Base-by-base conservation (phyloP, 2,888 invertebrate species). In the Apoderus coryli region DNA sequence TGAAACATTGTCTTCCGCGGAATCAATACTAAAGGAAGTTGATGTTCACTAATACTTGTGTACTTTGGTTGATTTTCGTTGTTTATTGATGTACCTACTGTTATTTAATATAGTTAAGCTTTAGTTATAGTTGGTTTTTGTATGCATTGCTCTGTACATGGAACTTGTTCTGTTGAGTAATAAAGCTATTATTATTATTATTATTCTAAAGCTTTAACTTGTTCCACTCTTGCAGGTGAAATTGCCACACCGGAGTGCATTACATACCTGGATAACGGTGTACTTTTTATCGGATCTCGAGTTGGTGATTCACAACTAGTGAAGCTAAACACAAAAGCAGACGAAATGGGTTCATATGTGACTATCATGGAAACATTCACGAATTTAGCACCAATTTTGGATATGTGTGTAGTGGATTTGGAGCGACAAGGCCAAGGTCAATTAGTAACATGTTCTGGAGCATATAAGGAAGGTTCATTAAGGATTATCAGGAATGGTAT, bases 401-500 rank as follows among this genome's bases (percentile, higher is more conserved):
- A 96, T 56, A 93, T 96, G 84, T 88, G 90, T 41, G 88, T 96
- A 2, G 95, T 95, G 2, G 95, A 96, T 61, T 66, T 95, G 38
- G 95, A 96, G 59, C 64, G 88, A 10, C 93, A 93, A 56, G 96
- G 96, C 0, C 96, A 98, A 62, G 93, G 92, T 9, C 93, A 93
- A 56, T 74, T 98, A 39, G 90, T 98, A 24, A 98, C 98, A 0
- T 98, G 96, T 53, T 96, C 96, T 0, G 96, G 88, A 6, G 85
- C 86, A 3, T 93, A 81, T 56, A 98, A 96, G 59, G 95, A 96
- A 64, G 98, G 98, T 1, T 93, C 95, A 0, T 62, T 99, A 16
- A 70, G 96, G 31, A 90, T 98, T 36, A 96, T 99, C 41, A 72
- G 96, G 42, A 98, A 96, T 60, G 98, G 98, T 3, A 98, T 98